Base-by-base conservation (phyloP, 2,797 vertebrate species). In the Ceyx erithaca region DNA sequence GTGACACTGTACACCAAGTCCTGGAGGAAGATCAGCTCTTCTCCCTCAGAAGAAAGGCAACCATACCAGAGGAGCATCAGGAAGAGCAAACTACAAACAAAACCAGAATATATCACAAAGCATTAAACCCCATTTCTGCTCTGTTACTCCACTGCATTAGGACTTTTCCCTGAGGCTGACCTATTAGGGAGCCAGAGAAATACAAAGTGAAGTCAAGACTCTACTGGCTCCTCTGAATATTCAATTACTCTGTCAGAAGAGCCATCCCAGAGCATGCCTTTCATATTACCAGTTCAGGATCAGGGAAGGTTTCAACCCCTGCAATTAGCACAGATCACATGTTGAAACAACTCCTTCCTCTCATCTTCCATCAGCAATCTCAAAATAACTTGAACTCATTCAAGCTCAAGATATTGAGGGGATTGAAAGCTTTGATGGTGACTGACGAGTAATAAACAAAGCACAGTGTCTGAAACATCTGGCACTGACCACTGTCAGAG, bases 321-420 rank as follows among this genome's bases (percentile, higher is more conserved):
- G 64, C 55, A 88, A 86, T 95, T 86, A 92, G 52, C 35, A 31
- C 61, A 87, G 57, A 90, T 73, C 61, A 77, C 80, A 86, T 94
- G 75, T 91, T 90, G 77, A 86, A 94, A 91, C 73, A 86, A 64
- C 85, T 87, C 78, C 75, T 77, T 94, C 68, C 41, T 75, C 64
- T 91, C 4, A 1, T 58, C 75, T 95, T 78, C 87, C 59, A 51
- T 48, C 88, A 86, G 83, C 46, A 87, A 80, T 73, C 57, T 64
- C 43, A 71, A 68, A 91, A 95, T 92, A 93, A 71, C 91, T 87
- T 68, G 61, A 58, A 80, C 54, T 91, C 22, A 0, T 52, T 94
- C 87, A 90, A 71, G 90, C 91, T 92, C 83, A 92, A 93, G 88
- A 85, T 77, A 89, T 33, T 71, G 86, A 85, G 75, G n/a, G 19